Evolutionary conservation across 2,113 vertebrate species (phyloP).

Genomic region (Raja brachyura): DNA sequence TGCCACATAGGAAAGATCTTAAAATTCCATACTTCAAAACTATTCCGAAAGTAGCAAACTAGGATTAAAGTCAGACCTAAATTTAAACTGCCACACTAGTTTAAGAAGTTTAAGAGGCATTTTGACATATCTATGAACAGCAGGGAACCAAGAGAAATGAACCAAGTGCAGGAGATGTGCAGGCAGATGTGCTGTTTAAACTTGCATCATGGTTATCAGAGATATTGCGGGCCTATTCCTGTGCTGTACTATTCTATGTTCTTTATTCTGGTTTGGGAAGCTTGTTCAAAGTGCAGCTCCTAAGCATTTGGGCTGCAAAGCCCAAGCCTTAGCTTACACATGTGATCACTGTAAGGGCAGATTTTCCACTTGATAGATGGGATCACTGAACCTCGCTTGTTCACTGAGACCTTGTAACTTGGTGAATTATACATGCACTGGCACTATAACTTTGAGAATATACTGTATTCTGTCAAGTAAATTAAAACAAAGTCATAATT

Average conservation of each 20-base stretch:
- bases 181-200: no score
- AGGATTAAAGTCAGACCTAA: neutral
- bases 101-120: no score
- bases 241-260: no score
- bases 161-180: no score
- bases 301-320: neutral
- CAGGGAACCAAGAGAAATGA: no score
- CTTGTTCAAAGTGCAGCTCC: neutral
- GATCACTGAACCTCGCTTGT: neutral
- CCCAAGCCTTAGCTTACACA: neutral
- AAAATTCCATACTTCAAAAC: neutral
- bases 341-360: neutral
- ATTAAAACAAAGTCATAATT: constrained; percentile 9
- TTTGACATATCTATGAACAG: no score
- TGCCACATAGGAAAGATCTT: neutral
- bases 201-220: no score
- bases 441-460: neutral
- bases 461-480: neutral
- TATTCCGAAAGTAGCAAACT: neutral
- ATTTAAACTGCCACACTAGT: neutral
- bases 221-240: no score
- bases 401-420: neutral
- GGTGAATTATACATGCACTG: neutral
- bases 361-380: neutral
- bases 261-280: neutral